Evolutionary conservation across 2,113 vertebrate species (phyloP).

Genomic region (Dolichotis patagonum): DNA sequence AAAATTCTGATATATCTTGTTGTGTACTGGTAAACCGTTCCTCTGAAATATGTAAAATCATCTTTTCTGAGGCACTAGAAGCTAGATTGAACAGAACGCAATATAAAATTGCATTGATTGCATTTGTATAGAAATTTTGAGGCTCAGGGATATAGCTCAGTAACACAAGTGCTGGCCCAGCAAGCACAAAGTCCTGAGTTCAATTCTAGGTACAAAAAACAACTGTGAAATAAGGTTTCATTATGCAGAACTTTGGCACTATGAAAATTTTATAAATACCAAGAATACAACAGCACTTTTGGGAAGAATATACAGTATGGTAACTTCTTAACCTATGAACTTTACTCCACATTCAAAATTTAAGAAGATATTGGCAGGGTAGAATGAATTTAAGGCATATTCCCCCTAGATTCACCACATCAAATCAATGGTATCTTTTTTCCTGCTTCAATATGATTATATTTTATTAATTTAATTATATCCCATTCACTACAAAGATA

Average conservation of each 20-base stretch:
- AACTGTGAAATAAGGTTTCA: not conserved
- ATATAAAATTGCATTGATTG: not conserved
- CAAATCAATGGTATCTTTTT: not conserved
- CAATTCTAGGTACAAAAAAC: too few relatives aligned
- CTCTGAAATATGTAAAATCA: not conserved
- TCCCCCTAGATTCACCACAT: not conserved
- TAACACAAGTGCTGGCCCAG: too few relatives aligned
- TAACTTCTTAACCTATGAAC: not conserved
- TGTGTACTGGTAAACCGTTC: not conserved
- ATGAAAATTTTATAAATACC: not conserved
- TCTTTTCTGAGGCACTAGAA: not conserved
- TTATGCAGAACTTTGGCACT: not conserved
- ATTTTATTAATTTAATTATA: not conserved
- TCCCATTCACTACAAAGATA: not conserved
- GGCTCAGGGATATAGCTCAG: too few relatives aligned
- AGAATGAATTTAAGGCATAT: not conserved
- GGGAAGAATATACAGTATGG: not conserved
- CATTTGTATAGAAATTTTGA: not conserved
- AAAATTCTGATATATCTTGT: not conserved
- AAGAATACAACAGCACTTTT: not conserved
- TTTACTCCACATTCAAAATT: constrained; percentile 4
- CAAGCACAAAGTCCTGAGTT: too few relatives aligned
- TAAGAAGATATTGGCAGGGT: not conserved
- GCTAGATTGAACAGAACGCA: not conserved
- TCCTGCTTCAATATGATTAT: not conserved